These are phyloP conservation scores for Zapus hudsonius DNA, from an alignment of 2,113 vertebrate genomes.

Conservation along the genomic window DNA sequence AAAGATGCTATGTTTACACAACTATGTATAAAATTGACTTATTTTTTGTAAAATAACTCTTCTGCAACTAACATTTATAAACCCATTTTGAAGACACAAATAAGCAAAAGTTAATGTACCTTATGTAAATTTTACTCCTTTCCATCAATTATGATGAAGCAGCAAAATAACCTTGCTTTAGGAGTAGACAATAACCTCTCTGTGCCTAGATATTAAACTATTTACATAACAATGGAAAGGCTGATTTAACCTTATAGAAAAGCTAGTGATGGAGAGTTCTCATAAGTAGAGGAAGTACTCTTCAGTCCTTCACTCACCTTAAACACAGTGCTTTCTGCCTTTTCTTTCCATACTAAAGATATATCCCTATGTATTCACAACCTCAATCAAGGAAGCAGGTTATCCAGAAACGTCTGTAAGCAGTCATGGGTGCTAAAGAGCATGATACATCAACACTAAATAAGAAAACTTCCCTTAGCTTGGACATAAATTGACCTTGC, in stretches of 20 bases:
- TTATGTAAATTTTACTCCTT: background rate
- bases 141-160: background rate
- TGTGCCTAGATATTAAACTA: background rate
- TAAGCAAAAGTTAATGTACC: background rate
- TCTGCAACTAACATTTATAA: too few species aligned
- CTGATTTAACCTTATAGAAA: background rate
- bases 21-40: background rate
- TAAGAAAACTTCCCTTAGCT: background rate
- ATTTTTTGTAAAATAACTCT: background rate
- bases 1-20: background rate
- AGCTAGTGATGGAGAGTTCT: background rate
- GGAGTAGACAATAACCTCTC: background rate
- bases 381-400: background rate
- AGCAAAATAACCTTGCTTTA: background rate
- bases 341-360: background rate
- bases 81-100: background rate
- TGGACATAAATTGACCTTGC: background rate
- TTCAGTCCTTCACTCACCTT: background rate
- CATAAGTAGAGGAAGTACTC: background rate
- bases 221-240: background rate
- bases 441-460: background rate
- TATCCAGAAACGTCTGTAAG: too few species aligned
- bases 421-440: background rate
- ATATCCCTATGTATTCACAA: too few species aligned
- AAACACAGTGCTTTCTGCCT: too few species aligned